Base-by-base conservation (phyloP, 1,140 invertebrate genomes). In the Scylla paramamosain region DNA sequence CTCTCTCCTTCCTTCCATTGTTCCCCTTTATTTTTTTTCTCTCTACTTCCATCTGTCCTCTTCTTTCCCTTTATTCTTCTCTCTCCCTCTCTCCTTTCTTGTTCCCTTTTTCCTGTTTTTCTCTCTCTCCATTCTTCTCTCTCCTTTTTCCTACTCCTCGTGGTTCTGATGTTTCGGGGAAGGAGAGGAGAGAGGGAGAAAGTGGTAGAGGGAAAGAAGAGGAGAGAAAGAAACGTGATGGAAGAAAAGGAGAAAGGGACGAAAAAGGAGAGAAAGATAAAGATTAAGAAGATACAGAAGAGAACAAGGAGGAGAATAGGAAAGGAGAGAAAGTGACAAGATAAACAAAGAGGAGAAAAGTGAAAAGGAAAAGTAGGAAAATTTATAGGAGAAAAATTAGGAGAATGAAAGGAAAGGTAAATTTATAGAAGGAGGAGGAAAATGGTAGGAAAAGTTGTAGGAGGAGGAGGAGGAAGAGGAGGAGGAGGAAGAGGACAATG, bases 321-420 rank as follows among this genome's bases (percentile, higher is more conserved):
- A 39, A 39, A 39, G 31, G 46, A 91, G 25, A 91, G 32, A 25
- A 31, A 16, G 28, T 77, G 59, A 92, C 2, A 59, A 92, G 31
- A 25, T 0, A 7, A 31, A 92, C 6, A 52, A 25, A 25, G 16
- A 92, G 14, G 31, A n/a, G 67, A 31, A 92, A 29, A 67, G 39
- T 32, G 67, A 67, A 31, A n/a, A 45, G 88, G 39, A 90, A 10
- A 46, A 45, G 39, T 46, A 32, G 52, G 29, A 25, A n/a, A 20
- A 77, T 92, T 59, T 92, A 92, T 92, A 92, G 8, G 84, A 87
- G 84, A 28, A 20, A 84, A 20, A 84, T 6, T 8, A 20, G 25
- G 31, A 84, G 83, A 84, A 20, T 8, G 32, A 86, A n/a, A 86
- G 84, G n/a, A 28, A 86, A 39, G 6, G 39, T 39, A 39, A 6